Conservation (phyloP, 1,140 invertebrate species). For the Hesperophylax magnus region DNA sequence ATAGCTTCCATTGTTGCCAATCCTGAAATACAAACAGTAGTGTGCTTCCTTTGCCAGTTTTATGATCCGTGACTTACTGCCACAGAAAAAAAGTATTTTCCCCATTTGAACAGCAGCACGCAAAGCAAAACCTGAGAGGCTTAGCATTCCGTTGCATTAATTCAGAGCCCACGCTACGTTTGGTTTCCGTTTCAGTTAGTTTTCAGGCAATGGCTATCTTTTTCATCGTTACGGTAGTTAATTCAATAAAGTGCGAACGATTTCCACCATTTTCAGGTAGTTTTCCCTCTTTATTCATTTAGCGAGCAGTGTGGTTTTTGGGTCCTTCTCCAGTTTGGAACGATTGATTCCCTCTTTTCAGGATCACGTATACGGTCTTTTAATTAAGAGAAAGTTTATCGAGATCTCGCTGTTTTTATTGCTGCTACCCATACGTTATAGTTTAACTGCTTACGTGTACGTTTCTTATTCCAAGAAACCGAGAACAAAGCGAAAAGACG, state of each 20-base stretch:
- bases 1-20: too few species aligned
- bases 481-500: too few species aligned
- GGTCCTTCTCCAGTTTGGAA: neutral
- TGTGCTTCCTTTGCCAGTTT: too few species aligned
- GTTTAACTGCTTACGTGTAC: too few species aligned
- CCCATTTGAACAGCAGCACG: too few species aligned
- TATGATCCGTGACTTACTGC: too few species aligned
- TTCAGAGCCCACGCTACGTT: neutral
- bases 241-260: conserved; percentile 15
- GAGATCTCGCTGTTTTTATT: neutral
- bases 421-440: too few species aligned
- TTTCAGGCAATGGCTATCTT: conserved; percentile 6
- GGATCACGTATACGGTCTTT: neutral
- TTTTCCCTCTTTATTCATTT: conserved; percentile 7
- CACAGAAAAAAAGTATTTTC: too few species aligned
- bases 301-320: neutral
- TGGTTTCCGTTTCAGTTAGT: conserved; percentile 17
- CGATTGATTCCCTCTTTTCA: conserved; percentile 8
- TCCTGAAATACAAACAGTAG: too few species aligned
- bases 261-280: neutral
- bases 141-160: too few species aligned
- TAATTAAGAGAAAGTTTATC: conserved; percentile 14
- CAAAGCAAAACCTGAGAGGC: too few species aligned
- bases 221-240: conserved; percentile 12
- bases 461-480: too few species aligned